A percentile compares a stretch with the other conserved stretches of the same genome.
Evolutionary conservation across 1,140 invertebrate genomes (phyloP).

Genomic region (Drosophila tropicalis): DNA sequence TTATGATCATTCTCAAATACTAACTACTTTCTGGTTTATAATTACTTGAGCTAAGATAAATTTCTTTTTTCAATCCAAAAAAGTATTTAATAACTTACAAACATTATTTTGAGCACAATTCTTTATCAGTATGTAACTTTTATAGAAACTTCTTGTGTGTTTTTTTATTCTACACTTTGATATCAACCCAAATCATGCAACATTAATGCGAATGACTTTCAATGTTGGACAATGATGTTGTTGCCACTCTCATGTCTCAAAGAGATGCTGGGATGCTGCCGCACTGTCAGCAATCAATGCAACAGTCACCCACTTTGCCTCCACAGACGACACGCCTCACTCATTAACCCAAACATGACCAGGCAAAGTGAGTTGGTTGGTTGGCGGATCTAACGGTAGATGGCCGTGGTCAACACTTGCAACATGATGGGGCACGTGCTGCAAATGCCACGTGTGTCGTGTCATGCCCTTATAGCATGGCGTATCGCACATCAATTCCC

Average conservation of each 20-base stretch:
- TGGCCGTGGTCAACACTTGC: slow-evolving; percentile 50
- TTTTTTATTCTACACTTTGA: too few species aligned
- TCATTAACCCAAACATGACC: slow-evolving; percentile 79
- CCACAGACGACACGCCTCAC: slow-evolving; percentile 60
- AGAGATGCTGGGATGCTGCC: slow-evolving; percentile 14
- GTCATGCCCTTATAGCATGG: slow-evolving; percentile 11
- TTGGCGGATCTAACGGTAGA: slow-evolving; percentile 64
- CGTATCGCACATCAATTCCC: slow-evolving; percentile 36
- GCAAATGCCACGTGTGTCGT: slow-evolving; percentile 58
- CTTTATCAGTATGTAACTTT: too few species aligned
- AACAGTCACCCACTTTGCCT: background rate
- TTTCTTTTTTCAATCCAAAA: too few species aligned
- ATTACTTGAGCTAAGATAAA: too few species aligned
- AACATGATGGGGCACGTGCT: slow-evolving; percentile 71
- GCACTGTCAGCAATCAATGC: slow-evolving; percentile 73
- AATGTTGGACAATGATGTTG: slow-evolving; percentile 13
- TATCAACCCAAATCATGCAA: background rate
- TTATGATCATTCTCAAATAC: too few species aligned
- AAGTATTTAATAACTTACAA: too few species aligned
- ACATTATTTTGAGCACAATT: too few species aligned
- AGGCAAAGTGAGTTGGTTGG: slow-evolving; percentile 48
- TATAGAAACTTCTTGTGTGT: too few species aligned
- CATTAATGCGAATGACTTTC: slow-evolving; percentile 39
- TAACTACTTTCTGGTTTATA: too few species aligned
- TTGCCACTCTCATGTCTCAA: slow-evolving; percentile 6